Conservation (phyloP, 2,797 vertebrate species). For the Decapterus maruadsi region DNA sequence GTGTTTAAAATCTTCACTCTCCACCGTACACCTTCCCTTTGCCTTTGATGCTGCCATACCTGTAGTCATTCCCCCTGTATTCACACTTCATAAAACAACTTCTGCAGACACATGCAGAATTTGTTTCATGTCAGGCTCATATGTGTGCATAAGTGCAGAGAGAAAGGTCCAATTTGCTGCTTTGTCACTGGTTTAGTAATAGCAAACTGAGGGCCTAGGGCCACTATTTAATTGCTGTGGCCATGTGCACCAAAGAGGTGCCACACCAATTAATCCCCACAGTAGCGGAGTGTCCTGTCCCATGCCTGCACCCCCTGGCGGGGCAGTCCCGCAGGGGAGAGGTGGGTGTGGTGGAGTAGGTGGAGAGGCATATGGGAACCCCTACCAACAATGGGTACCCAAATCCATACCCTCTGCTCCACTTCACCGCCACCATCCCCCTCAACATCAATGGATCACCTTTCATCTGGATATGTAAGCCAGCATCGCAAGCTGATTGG, state of each 20-base stretch:
- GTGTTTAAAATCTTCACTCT: constrained; percentile 28
- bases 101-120: constrained; percentile 45
- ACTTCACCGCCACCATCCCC: constrained; percentile 40
- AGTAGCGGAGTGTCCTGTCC: constrained; percentile 63
- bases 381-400: constrained; percentile 57
- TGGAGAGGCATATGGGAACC: constrained; percentile 50
- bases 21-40: constrained; percentile 7
- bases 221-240: constrained; percentile 85
- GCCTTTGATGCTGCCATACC: constrained; percentile 33
- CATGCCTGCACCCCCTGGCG: constrained; percentile 65
- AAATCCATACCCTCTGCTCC: constrained; percentile 62
- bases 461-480: constrained; percentile 61
- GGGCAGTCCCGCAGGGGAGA: constrained; percentile 65
- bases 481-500: constrained; percentile 19
- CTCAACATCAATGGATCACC: constrained; percentile 56
- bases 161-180: constrained; percentile 70
- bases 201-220: constrained; percentile 76
- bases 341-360: constrained; percentile 43
- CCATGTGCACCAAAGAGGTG: constrained; percentile 78
- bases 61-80: constrained; percentile 9
- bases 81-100: constrained; percentile 31
- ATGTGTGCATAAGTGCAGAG: constrained; percentile 33
- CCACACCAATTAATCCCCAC: constrained; percentile 83
- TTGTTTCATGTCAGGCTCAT: constrained; percentile 53
- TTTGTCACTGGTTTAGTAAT: constrained; percentile 75